These are phyloP conservation scores for Toxostoma redivivum DNA, from an alignment of 2,113 vertebrate species.

Conservation along the genomic window DNA sequence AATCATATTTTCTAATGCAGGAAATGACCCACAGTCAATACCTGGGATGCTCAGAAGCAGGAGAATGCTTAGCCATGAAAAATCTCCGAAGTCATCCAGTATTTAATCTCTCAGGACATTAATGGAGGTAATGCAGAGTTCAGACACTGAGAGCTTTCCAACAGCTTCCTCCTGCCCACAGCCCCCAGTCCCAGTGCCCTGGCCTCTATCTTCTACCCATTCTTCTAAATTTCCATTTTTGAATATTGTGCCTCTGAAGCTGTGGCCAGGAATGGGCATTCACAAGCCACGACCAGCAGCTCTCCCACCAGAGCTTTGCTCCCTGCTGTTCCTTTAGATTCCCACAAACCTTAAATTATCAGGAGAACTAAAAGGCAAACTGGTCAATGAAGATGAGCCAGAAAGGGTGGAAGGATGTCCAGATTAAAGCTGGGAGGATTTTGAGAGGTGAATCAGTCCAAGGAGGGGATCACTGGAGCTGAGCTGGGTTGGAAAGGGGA, in stretches of 20 bases:
- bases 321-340: background rate
- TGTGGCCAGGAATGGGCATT: background rate
- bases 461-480: background rate
- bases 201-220: background rate
- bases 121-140: background rate
- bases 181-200: background rate
- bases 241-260: background rate
- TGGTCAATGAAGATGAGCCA: background rate
- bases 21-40: background rate
- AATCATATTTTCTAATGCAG: background rate
- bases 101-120: background rate
- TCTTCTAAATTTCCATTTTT: accelerated
- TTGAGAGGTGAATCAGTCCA: background rate
- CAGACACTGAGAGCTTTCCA: background rate
- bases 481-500: background rate
- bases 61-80: background rate
- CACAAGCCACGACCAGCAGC: accelerated
- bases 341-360: background rate
- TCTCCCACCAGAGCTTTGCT: background rate
- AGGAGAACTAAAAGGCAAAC: background rate
- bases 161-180: background rate
- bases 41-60: background rate
- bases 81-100: background rate
- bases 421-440: background rate
- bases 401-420: background rate